Evolutionary conservation across 2,888 invertebrate genomes (phyloP), one percentile per base, ranked within the genome.

Genomic region (Eristalis tenax): DNA sequence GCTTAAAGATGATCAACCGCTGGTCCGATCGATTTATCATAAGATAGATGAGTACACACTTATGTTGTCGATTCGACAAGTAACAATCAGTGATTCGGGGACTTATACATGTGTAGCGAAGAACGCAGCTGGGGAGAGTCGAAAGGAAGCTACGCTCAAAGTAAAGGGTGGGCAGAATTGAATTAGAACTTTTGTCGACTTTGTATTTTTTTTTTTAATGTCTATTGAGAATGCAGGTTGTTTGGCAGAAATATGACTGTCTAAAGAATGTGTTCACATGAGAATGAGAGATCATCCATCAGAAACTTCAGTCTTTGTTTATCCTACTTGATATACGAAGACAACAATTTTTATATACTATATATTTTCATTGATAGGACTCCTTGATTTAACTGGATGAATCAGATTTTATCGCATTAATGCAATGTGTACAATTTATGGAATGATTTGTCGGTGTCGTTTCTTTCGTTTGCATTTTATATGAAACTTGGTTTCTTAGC

Each of bases 41-140:
- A 93, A 93, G 89, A 92, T 93, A 76, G 94, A 94, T 90, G 94
- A 94, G 88, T 93, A 93, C 73, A 94, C 94, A 13, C 91, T 93
- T 76, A 93, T 94, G 86, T 90, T 94, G 63, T 94, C 94, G 1
- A 90, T 94, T 88, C 92, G 93, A 71, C 93, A 93, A 85, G 91
- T 94, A 32, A 92, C 92, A 28, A 92, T 94, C 43, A 90, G 91
- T 57, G 93, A 93, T 89, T 90, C 93, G 66, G 95, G 95, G 79
- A 94, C 94, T 90, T 95, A 94, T 91, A 94, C 94, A 69, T 95
- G 95, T 91, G 92, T 94, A 90, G 95, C 94, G 65, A 93, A 93
- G 90, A 95, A 95, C 92, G 91, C 92, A 66, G 95, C 94, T 66
- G 95, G 95, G 82, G 92, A 93, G 90, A 93, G 94, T 89, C 93